These are phyloP conservation scores for Caenorhabditis panamensis DNA, from an alignment of 2,888 invertebrate genomes.

Conservation along the genomic window DNA sequence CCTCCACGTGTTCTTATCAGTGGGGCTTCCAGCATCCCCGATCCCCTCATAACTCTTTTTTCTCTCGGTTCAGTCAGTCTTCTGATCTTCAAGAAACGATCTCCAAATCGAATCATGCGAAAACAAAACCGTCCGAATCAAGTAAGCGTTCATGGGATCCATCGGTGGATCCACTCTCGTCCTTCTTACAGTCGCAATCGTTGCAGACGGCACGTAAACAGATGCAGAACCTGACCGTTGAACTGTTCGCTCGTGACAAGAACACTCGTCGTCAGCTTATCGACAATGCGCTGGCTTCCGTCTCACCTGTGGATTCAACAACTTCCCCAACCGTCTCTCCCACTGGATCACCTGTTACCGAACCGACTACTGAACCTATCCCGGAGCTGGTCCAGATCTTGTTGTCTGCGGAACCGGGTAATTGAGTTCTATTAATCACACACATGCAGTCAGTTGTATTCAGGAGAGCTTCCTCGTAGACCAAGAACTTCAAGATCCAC, in stretches of 20 bases:
- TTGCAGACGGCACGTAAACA: conserved; percentile 55
- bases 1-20: no score
- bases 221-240: conserved; percentile 56
- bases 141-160: conserved; percentile 18
- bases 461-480: neutral
- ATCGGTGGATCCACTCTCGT: no score
- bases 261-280: conserved; percentile 27
- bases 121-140: conserved; percentile 63
- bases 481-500: neutral
- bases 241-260: conserved; percentile 47
- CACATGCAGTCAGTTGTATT: neutral
- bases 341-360: neutral
- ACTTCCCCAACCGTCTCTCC: neutral
- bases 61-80: neutral
- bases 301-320: neutral
- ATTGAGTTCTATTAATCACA: neutral
- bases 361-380: conserved; percentile 16
- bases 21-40: no score
- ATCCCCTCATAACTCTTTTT: no score
- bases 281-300: conserved; percentile 26
- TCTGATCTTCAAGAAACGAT: neutral
- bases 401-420: conserved; percentile 19
- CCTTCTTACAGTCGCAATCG: no score
- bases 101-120: conserved; percentile 45
- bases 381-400: conserved; percentile 43